phyloP scores from a whole-genome alignment of 2,797 vertebrate species.

The Zenarchopterus dispar region DNA sequence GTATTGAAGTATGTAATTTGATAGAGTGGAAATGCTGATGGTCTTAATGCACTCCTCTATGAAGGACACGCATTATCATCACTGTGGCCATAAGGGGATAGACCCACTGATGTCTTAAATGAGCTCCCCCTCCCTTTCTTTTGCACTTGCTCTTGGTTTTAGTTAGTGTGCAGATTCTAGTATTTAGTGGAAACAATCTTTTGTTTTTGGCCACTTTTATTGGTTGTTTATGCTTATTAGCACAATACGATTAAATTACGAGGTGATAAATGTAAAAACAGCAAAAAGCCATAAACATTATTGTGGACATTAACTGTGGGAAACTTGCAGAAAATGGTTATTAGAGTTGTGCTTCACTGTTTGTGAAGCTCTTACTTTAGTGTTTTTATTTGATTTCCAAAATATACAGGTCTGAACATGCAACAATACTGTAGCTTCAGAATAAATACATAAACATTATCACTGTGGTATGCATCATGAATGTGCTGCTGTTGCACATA shows the following conservation, averaged over 20 bases:
- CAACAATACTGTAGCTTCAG: background rate
- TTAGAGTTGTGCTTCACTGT: background rate
- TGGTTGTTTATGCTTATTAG: background rate
- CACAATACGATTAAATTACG: slow-evolving; percentile 3
- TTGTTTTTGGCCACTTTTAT: background rate
- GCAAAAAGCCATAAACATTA: background rate
- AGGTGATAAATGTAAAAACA: background rate
- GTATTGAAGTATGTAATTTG: slow-evolving; percentile 39
- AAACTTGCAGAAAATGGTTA: background rate
- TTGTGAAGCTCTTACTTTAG: background rate
- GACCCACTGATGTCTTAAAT: slow-evolving; percentile 34
- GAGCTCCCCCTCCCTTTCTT: slow-evolving; percentile 6
- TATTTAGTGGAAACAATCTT: too few relatives aligned
- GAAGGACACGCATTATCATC: slow-evolving; percentile 54
- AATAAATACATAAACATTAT: slow-evolving; percentile 1
- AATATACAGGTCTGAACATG: background rate
- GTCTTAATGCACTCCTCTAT: slow-evolving; percentile 51
- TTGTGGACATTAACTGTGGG: background rate
- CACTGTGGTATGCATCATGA: background rate
- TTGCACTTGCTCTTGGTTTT: background rate
- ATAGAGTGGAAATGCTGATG: slow-evolving; percentile 44
- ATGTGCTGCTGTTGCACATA: slow-evolving; percentile 2
- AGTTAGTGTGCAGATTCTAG: too few relatives aligned
- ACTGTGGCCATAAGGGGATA: slow-evolving; percentile 35
- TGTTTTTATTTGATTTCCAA: background rate